Percentiles rank a stretch among this genome's conserved stretches.
Conservation (phyloP, 2,797 vertebrate genomes). For the Rhadinocentrus ornatus region DNA sequence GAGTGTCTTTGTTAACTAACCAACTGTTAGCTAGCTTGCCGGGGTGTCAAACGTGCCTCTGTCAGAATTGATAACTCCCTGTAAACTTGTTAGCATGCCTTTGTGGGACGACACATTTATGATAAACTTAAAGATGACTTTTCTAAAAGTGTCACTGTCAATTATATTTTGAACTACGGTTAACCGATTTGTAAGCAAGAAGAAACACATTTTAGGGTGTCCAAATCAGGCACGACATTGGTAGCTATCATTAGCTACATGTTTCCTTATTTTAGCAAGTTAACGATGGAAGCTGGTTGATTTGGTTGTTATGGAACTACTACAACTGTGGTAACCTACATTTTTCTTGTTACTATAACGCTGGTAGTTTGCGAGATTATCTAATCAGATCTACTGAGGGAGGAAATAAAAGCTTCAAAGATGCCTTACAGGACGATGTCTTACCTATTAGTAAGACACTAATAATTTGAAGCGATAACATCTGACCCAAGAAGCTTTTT, state of each 20-base stretch:
- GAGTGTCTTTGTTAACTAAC: constrained; percentile 57
- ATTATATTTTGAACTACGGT: rapidly evolving
- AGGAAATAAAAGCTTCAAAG: too few species aligned
- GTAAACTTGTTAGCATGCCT: background rate
- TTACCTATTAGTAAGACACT: too few species aligned
- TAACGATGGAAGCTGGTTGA: background rate
- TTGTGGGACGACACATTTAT: background rate
- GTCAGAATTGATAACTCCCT: background rate
- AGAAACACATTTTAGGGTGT: constrained; percentile 9
- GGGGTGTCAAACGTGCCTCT: constrained; percentile 29
- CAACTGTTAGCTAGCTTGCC: constrained; percentile 62
- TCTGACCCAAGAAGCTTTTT: constrained; percentile 1
- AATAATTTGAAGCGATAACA: background rate
- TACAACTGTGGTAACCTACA: background rate
- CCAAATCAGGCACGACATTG: constrained; percentile 37
- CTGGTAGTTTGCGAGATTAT: background rate
- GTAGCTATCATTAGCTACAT: constrained; percentile 22
- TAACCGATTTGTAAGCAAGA: background rate
- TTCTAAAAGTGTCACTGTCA: background rate
- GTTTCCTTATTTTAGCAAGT: constrained; percentile 9
- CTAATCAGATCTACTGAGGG: too few species aligned
- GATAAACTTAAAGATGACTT: background rate
- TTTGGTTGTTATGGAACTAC: background rate
- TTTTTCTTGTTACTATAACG: background rate
- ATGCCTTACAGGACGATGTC: background rate